Evolutionary conservation across 2,113 vertebrate species (phyloP), one percentile per base, ranked within the genome.

Genomic region (Neodon shergylaensis): DNA sequence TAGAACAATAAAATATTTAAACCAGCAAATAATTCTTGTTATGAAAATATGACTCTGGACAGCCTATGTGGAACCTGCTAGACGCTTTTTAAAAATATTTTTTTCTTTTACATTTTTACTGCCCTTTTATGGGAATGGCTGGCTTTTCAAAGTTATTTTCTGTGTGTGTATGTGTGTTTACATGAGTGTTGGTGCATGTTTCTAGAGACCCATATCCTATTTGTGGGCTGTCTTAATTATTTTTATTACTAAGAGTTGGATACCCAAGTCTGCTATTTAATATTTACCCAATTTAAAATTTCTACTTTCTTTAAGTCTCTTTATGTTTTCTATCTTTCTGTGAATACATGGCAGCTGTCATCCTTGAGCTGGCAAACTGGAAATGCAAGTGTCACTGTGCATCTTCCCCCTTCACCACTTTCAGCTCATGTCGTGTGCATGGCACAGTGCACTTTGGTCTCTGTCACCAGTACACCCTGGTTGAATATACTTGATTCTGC

Each of bases 251-350:
- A 47, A 86, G 81, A 77, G 42, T 26, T n/a, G 74, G 0, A 54
- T 96, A 77, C 16, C 44, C 73, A 63, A n/a, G 54, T 66, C 22
- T 72, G 10, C 70, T 86, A 66, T 88, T 92, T 95, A 31, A 82
- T 52, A 78, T 54, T 63, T 19, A 58, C 66, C 54, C 33, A 24
- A 39, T 88, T 85, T 82, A 68, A 87, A 92, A 28, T 63, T 42
- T 63, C 61, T 84, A 11, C 47, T 9, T 36, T 85, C 12, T 72
- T 87, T 39, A 61, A 66, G 36, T 92, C 49, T 82, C 47, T 52
- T 49, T 58, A 19, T 81, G 11, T 52, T 81, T 79, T 73, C 31
- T 81, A 2, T 17, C 74, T 87, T 83, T 17, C 28, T 87, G 4
- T 84, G 52, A 65, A 4, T 58, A 79, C 63, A 72, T 52, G 49